Conservation (phyloP, 1,140 invertebrate genomes). For the Bactericera cockerelli region DNA sequence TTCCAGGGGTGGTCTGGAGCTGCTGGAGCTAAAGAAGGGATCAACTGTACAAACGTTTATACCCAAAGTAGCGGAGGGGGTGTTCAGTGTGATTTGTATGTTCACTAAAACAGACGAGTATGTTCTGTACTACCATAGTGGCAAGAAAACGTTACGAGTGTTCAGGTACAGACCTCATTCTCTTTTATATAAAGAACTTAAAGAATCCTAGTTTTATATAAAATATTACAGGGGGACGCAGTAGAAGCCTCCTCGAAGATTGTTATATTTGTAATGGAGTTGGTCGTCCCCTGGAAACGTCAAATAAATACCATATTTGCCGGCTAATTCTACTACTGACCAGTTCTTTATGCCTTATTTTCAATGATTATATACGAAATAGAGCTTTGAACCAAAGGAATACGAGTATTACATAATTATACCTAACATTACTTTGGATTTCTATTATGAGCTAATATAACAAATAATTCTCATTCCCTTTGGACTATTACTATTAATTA, state of each 20-base stretch:
- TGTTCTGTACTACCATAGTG: conserved; percentile 92
- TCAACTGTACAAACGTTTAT: conserved; percentile 70
- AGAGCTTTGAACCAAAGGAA: no score
- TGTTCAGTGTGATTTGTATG: conserved; percentile 86
- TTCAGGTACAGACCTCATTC: conserved; percentile 47
- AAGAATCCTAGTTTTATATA: no score
- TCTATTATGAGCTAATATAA: no score
- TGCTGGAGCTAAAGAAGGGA: conserved; percentile 73
- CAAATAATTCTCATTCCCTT: no score
- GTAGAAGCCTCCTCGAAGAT: no score
- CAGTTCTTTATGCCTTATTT: neutral
- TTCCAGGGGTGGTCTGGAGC: conserved; percentile 71
- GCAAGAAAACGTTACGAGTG: conserved; percentile 76
- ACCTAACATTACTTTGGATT: no score
- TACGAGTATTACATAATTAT: no score
- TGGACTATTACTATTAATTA: no score
- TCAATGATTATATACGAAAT: no score
- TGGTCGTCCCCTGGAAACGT: neutral
- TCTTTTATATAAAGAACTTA: no score
- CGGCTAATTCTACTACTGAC: neutral
- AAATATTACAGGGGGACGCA: no score
- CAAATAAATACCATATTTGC: neutral
- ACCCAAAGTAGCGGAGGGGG: conserved; percentile 85
- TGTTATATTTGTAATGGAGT: no score
- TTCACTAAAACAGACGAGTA: conserved; percentile 91